phyloP scores from a whole-genome alignment of 1,140 invertebrate genomes.

The Megathymus violae region DNA sequence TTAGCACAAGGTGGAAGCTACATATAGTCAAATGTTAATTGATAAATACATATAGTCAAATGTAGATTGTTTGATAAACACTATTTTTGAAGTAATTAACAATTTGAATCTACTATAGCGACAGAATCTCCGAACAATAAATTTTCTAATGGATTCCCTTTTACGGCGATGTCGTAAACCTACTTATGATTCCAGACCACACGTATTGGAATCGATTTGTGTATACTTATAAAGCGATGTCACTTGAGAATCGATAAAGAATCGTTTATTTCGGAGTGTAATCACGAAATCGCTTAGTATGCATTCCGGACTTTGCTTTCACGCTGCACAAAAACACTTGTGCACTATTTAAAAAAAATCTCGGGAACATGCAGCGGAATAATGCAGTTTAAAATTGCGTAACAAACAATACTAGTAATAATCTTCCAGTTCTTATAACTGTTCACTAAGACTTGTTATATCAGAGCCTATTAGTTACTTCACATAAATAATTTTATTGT shows the following conservation, averaged over 20 bases:
- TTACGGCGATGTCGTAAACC: conserved; percentile 38
- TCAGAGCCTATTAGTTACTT: no score
- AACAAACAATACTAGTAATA: neutral
- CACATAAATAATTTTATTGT: no score
- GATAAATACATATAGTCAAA: no score
- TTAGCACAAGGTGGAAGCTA: no score
- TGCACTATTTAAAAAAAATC: conserved; percentile 23
- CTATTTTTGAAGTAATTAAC: neutral
- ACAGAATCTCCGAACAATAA: conserved; percentile 13
- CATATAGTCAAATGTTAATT: no score
- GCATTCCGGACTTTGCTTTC: conserved; percentile 47
- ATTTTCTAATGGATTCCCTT: conserved; percentile 32
- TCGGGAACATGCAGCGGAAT: conserved; percentile 6
- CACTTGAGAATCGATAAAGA: conserved; percentile 54
- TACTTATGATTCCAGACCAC: conserved; percentile 47
- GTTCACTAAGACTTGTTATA: no score
- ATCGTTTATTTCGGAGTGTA: conserved; percentile 55
- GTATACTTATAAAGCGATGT: conserved; percentile 33
- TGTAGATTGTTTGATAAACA: no score
- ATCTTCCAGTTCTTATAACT: no score
- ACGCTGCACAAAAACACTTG: conserved; percentile 40
- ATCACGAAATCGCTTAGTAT: conserved; percentile 57
- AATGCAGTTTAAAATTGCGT: neutral
- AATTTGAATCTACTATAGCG: neutral
- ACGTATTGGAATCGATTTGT: conserved; percentile 37